These are phyloP conservation scores for Rhamnusium bicolor DNA, from an alignment of 2,888 invertebrate genomes.

Conservation along the genomic window DNA sequence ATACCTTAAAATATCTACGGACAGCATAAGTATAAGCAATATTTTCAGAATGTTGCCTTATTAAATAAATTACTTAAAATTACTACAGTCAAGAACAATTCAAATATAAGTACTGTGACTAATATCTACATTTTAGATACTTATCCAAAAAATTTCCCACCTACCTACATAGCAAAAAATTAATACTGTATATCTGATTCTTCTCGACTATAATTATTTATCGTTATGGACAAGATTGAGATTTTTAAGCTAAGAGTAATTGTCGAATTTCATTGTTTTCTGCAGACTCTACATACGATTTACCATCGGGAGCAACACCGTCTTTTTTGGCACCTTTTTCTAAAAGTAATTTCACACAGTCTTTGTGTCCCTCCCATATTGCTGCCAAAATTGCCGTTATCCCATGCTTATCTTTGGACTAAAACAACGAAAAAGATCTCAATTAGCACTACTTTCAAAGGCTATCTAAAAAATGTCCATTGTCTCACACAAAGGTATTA, in stretches of 20 bases:
- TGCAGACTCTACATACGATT: constrained; percentile 89
- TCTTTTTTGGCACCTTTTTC: constrained; percentile 88
- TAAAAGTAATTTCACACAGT: constrained; percentile 90
- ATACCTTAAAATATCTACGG: constrained; percentile 42
- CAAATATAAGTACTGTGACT: neutral
- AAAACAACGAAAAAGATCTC: constrained; percentile 54
- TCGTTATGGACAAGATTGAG: constrained; percentile 36
- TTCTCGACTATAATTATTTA: constrained; percentile 36
- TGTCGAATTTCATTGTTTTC: constrained; percentile 93
- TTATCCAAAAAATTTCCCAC: neutral
- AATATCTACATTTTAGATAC: neutral
- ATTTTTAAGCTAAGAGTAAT: constrained; percentile 71
- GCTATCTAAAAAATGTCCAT: neutral
- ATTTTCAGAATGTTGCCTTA: constrained; percentile 25
- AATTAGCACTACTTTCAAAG: neutral
- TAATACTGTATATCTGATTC: constrained; percentile 28
- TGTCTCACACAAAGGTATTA: neutral
- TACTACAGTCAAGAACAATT: constrained; percentile 23
- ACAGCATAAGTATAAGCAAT: constrained; percentile 42
- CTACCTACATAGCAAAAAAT: constrained; percentile 5
- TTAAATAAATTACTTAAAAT: constrained; percentile 23
- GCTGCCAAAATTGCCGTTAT: constrained; percentile 95
- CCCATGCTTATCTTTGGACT: constrained; percentile 96
- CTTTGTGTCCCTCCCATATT: constrained; percentile 96
- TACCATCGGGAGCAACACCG: constrained; percentile 91